Evolutionary conservation across 1,140 invertebrate species (phyloP).

Genomic region (Philopotamus ludificatus): DNA sequence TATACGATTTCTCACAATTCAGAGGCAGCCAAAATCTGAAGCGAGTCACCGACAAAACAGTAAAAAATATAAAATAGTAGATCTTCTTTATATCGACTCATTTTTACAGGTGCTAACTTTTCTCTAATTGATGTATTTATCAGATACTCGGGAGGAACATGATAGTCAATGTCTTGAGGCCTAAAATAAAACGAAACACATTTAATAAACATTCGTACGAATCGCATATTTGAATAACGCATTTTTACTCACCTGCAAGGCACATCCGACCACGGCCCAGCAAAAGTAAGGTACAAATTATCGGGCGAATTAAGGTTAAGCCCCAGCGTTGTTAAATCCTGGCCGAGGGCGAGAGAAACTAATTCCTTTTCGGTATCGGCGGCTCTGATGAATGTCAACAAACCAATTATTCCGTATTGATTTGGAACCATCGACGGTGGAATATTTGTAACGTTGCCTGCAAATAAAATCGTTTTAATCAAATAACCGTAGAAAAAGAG

Average conservation of each 20-base stretch:
- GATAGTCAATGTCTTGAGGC: constrained; percentile 98
- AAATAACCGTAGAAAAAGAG: neutral
- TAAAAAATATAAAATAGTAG: constrained; percentile 99
- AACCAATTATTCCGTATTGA: constrained; percentile 98
- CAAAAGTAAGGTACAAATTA: constrained; percentile 95
- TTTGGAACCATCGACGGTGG: constrained; percentile 97
- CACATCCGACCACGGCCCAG: constrained; percentile 96
- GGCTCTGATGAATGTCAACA: constrained; percentile 95
- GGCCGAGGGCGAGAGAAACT: constrained; percentile 91
- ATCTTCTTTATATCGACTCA: constrained; percentile 98
- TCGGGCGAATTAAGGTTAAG: constrained; percentile 97
- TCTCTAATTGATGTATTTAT: constrained; percentile 90
- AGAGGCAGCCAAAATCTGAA: constrained; percentile 93
- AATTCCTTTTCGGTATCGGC: constrained; percentile 96
- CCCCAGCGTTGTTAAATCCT: constrained; percentile 95
- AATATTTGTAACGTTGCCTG: constrained; percentile 95
- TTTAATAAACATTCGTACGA: neutral
- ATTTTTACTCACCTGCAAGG: constrained; percentile 70
- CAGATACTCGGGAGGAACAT: constrained; percentile 97
- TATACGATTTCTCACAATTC: constrained; percentile 82
- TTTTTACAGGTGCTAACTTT: constrained; percentile 91
- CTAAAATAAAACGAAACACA: constrained; percentile 50
- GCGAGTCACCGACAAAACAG: constrained; percentile 95
- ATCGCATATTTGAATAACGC: neutral
- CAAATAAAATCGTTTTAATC: neutral